Evolutionary conservation across 2,797 vertebrate genomes (phyloP), one percentile per base, ranked within the genome.

Genomic region (Characodon lateralis): DNA sequence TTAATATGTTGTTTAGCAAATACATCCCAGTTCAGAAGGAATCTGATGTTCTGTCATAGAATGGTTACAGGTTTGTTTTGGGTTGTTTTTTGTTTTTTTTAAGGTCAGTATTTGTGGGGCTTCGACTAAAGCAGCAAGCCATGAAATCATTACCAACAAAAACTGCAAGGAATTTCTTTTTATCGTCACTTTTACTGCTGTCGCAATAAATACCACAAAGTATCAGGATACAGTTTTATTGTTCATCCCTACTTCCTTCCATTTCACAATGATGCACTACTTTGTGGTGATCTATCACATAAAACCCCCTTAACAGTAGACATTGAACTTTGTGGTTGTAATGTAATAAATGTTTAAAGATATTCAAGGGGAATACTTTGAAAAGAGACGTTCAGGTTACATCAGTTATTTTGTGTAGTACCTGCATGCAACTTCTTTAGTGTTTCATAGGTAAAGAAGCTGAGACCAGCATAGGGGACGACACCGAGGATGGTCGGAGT

Each of bases 361-460:
- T 16, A 5, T 26, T 48, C 24, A 46, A n/a, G 7, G 5, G 13
- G 6, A 18, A 53, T 53, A 18, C 18, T 22, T 20, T 18, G 18
- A 51, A 51, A 51, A 51, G 12, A 68, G 0, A 43, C 6, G 1
- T 46, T 43, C 1, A 10, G 13, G 12, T 69, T 6, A 69, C 13
- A 43, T 69, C 1, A 68, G n/a, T 43, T 43, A 24, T 22, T 68
- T 43, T 69, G 20, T 13, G 63, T 41, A 8, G 5, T 94, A 99
- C 98, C 98, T 94, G 96, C 93, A 1, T 99, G 98, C 1, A 97
- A 4, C 73, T 97, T 98, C 92, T 99, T 99, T 20, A 99, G 88
- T 0, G 98, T 97, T 93, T 99, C 98, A 0, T 99, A 99, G 63
- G 98, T 99, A 87, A 97, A 99, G 93, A 99, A 99, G 91, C 98